These are phyloP conservation scores for Illadopsis cleaveri DNA, from an alignment of 2,113 vertebrate species.

Conservation along the genomic window DNA sequence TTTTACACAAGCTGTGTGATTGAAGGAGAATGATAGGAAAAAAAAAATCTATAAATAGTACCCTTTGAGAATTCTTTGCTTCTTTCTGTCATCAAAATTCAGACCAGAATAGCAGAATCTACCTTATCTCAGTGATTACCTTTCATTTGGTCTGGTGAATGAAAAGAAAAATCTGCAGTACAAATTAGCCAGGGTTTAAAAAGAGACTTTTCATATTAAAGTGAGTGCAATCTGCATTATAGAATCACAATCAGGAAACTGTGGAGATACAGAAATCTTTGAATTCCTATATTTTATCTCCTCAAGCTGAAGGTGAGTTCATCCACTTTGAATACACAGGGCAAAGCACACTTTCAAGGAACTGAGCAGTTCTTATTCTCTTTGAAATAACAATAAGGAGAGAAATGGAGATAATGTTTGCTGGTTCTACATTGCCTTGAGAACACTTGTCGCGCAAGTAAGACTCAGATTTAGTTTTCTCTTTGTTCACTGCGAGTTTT, in stretches of 20 bases:
- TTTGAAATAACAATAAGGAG: neutral
- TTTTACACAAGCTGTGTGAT: constrained; percentile 48
- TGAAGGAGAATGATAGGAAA: neutral
- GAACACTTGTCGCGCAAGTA: neutral
- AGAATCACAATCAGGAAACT: neutral
- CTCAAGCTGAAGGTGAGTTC: neutral
- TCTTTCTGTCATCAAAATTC: neutral
- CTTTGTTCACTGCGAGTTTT: neutral
- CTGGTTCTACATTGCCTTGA: neutral
- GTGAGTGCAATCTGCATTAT: neutral
- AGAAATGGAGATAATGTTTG: neutral
- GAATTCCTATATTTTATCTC: neutral
- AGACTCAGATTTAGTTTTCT: neutral
- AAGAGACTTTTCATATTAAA: neutral
- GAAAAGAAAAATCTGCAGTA: neutral
- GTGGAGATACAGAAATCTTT: accelerated
- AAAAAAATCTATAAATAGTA: neutral
- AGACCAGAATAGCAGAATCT: neutral
- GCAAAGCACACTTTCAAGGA: neutral
- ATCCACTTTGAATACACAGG: neutral
- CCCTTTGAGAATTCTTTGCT: neutral
- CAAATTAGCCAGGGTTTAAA: neutral
- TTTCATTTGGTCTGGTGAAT: neutral
- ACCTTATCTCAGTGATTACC: neutral
- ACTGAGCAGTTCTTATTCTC: neutral